Evolutionary conservation across 2,113 vertebrate genomes (phyloP).

Genomic region (Furnarius figulus): DNA sequence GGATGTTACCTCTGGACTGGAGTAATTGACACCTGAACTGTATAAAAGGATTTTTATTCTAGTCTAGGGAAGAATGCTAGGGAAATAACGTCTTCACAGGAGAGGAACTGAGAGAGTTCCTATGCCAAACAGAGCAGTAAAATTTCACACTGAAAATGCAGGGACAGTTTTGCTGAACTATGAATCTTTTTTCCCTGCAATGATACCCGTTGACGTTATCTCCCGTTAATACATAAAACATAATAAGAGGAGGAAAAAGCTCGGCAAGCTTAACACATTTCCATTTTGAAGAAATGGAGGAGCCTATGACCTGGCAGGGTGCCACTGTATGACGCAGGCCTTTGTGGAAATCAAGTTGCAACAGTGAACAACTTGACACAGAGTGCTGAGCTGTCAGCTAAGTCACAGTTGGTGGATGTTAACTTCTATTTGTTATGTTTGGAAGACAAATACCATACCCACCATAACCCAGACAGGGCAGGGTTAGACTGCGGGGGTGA

Average conservation of each 20-base stretch:
- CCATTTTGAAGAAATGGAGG: not conserved
- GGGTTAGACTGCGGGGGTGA: slow-evolving; percentile 61
- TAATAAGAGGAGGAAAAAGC: not conserved
- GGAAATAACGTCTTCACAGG: not conserved
- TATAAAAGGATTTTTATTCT: not conserved
- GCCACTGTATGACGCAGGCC: not conserved
- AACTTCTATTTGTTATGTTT: slow-evolving; percentile 41
- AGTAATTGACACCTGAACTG: not conserved
- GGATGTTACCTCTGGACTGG: not conserved
- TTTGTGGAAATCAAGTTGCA: slow-evolving; percentile 22
- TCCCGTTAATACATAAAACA: not conserved
- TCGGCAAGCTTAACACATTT: not conserved
- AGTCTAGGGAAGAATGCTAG: not conserved
- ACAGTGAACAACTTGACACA: not conserved
- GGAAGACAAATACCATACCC: slow-evolving; percentile 45
- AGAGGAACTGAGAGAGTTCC: not conserved
- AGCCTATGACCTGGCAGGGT: slow-evolving; percentile 4
- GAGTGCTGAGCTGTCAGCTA: slow-evolving; percentile 50
- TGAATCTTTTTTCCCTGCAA: not conserved
- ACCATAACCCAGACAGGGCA: slow-evolving; percentile 59
- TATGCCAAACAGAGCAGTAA: not conserved
- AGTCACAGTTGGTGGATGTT: slow-evolving; percentile 35
- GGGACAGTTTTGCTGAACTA: not conserved
- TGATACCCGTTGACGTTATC: not conserved
- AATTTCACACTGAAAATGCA: not conserved